Base-by-base conservation (phyloP, 2,113 vertebrate genomes). In the Terrapene triunguis region DNA sequence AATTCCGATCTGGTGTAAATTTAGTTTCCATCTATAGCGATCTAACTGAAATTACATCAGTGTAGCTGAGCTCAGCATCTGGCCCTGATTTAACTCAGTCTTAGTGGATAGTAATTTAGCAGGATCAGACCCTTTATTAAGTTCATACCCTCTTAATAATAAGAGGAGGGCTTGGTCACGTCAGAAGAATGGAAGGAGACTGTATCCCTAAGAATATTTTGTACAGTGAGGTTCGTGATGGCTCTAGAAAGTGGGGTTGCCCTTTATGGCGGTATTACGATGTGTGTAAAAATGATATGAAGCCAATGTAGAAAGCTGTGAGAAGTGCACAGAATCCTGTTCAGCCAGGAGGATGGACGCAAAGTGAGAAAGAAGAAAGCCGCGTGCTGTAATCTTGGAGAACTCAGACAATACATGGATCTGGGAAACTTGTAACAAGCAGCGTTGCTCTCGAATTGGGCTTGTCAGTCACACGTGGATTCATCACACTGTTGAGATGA, bases 1-100 rank as follows among this genome's bases (percentile, higher is more conserved):
- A 92, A 97, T 96, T 97, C 92, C 35, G n/a, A 74, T 85, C 85
- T 85, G 57, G 84, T 93, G 92, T 62, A 82, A 96, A 95, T 51
- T 89, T 87, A 79, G 47, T 94, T 84, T 93, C 91, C 91, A 90
- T 38, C 57, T 27, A 12, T 27, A n/a, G 35, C 8, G 8, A 69
- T 38, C 19, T 17, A 69, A 21, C 35, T n/a, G 65, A 17, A 69
- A 16, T 9, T 35, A 32, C 14, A n/a, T n/a, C 35, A n/a, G 65
- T 19, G 35, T 3, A 8, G 65, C 65, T n/a, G 65, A 69, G 35
- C 6, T 69, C 8, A n/a, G 65, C 65, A 9, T 19, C 35, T 69
- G 62, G 35, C 35, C 65, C 32, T 21, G 65, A n/a, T 35, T 69
- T 69, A n/a, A 8, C 35, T n/a, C 65, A 21, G 65, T 21, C 65